phyloP scores from a whole-genome alignment of 2,113 vertebrate species.

The Dinomys branickii region DNA sequence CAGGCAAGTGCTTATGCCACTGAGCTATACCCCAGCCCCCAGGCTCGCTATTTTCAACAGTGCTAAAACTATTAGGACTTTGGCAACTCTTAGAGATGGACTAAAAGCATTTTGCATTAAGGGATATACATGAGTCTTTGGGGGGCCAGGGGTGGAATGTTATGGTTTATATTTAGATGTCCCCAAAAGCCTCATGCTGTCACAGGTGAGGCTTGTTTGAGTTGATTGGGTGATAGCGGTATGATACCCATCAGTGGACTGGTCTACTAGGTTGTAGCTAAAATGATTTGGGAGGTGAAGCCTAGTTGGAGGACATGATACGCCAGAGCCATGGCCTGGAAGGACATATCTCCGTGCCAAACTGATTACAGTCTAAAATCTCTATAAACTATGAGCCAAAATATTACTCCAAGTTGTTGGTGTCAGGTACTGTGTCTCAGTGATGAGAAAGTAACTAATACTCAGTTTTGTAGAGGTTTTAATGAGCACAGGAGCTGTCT shows the following conservation, averaged over 20 bases:
- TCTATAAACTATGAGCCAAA: background rate
- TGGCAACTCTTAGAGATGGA: background rate
- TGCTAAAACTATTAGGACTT: background rate
- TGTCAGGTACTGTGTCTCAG: background rate
- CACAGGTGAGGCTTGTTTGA: background rate
- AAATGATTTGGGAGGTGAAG: background rate
- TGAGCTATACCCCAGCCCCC: too few relatives aligned
- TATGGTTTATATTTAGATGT: background rate
- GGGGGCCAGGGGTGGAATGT: background rate
- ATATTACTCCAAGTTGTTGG: background rate
- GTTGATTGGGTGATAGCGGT: background rate
- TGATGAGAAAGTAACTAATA: background rate
- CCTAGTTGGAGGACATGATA: background rate
- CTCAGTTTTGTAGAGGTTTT: background rate
- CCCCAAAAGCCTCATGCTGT: background rate
- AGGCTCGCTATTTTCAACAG: too few relatives aligned
- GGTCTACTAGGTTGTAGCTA: background rate
- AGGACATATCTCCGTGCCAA: background rate
- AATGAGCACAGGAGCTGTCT: background rate
- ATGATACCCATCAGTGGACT: background rate
- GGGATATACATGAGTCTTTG: background rate
- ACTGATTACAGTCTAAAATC: background rate
- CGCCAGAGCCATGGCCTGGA: background rate
- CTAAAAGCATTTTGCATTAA: background rate
- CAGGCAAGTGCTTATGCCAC: too few relatives aligned